Evolutionary conservation across 1,140 invertebrate species (phyloP).

Genomic region (Drosophila littoralis): DNA sequence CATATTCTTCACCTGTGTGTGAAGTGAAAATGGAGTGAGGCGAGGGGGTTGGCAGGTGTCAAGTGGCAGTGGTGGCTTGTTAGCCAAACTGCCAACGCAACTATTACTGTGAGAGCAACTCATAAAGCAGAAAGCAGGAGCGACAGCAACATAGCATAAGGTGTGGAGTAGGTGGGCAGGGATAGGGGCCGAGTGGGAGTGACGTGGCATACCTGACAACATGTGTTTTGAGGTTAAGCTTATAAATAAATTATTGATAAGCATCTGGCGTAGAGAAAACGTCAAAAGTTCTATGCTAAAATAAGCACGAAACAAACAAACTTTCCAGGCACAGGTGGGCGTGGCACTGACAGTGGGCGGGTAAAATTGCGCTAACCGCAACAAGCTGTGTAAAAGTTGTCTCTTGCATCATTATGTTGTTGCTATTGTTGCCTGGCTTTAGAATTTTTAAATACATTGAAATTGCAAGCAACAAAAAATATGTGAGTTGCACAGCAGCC

Average conservation of each 20-base stretch:
- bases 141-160: conserved; percentile 10
- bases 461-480: conserved; percentile 57
- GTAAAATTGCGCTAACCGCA: conserved; percentile 12
- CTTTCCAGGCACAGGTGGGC: conserved; percentile 10
- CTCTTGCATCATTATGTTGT: conserved; percentile 30
- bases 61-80: conserved; percentile 63
- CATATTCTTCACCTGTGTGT: conserved; percentile 21
- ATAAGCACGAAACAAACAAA: conserved; percentile 62
- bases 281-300: conserved; percentile 81
- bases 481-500: conserved; percentile 49
- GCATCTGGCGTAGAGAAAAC: conserved; percentile 80
- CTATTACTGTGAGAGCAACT: conserved; percentile 60
- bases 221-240: conserved; percentile 82
- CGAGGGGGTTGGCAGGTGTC: conserved; percentile 50
- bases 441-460: conserved; percentile 72
- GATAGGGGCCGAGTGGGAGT: conserved; percentile 21
- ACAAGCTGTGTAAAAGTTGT: conserved; percentile 24
- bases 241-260: conserved; percentile 84
- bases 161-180: not conserved
- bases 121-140: conserved; percentile 62
- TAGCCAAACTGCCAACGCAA: conserved; percentile 71
- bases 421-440: conserved; percentile 53
- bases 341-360: not conserved
- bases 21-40: not conserved
- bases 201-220: conserved; percentile 72